Base-by-base conservation (phyloP, 1,140 invertebrate species). In the Caenorhabditis inopinata region DNA sequence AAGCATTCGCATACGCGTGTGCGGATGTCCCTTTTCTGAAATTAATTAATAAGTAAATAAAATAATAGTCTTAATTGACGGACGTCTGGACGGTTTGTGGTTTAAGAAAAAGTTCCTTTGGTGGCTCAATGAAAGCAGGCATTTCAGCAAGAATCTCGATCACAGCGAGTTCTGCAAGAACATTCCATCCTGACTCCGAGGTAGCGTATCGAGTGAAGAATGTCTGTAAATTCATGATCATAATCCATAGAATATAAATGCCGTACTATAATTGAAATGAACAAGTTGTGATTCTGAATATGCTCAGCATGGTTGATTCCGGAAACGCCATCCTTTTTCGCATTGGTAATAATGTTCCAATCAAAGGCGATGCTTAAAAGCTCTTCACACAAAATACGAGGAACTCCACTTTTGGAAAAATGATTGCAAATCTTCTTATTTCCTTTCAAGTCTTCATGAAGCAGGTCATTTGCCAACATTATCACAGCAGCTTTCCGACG, bases 61-160 rank as follows among this genome's bases (percentile, higher is more conserved):
- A n/a, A n/a, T n/a, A n/a, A n/a, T n/a, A n/a, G n/a, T n/a, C n/a
- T n/a, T n/a, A n/a, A n/a, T n/a, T n/a, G n/a, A n/a, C n/a, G n/a
- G n/a, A n/a, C n/a, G n/a, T n/a, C n/a, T n/a, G n/a, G n/a, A 79
- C 51, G 23, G 51, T 74, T 27, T 74, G 29, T 12, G 78, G 78
- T 45, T 79, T 51, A n/a, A 79, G 18, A 32, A 79, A 79, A n/a
- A 79, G 38, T 7, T 79, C 62, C 29, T 47, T 51, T 4, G 78
- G 78, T 45, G 78, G 78, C 21, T 79, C 58, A 0, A 29, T 51
- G 42, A 79, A 49, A 7, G 58, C 45, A 5, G 62, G 45, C 58
- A 79, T 58, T 25, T 51, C 51, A 2, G 53, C 38, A 9, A 78
- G 5, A 58, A 79, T 42, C 68, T 79, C 78, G 11, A 47, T 12